Percentiles rank a stretch among this genome's conserved stretches.
Evolutionary conservation across 2,888 invertebrate genomes (phyloP).

Genomic region (Eurois occulta): DNA sequence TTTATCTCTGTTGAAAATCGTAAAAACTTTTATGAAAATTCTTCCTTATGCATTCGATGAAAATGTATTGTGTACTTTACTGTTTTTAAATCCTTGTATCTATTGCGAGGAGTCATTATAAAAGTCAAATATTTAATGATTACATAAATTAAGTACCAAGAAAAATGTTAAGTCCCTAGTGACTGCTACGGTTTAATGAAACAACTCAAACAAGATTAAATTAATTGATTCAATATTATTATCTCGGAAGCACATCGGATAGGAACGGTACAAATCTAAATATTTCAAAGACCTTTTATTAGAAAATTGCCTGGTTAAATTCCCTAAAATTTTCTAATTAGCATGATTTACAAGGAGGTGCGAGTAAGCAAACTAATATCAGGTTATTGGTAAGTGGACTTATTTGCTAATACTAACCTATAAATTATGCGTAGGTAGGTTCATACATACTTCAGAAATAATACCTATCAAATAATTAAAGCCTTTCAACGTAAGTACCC

Average conservation of each 20-base stretch:
- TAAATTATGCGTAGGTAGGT: not conserved
- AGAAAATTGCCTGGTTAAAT: not conserved
- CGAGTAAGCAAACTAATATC: conserved; percentile 2
- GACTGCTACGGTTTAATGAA: not conserved
- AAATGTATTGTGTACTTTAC: conserved; percentile 12
- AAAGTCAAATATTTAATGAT: not conserved
- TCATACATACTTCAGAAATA: not conserved
- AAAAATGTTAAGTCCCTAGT: not conserved
- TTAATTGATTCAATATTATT: conserved; percentile 9
- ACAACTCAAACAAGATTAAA: not conserved
- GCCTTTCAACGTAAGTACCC: not conserved
- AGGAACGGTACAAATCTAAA: not conserved
- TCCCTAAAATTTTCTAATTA: not conserved
- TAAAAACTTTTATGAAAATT: conserved; percentile 17
- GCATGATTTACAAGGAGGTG: not conserved
- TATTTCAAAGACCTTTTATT: not conserved
- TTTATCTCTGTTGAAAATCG: conserved; percentile 26
- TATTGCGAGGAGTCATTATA: not conserved
- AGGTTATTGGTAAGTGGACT: not conserved
- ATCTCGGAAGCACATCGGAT: not conserved
- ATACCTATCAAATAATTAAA: not conserved
- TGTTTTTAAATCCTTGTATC: not conserved
- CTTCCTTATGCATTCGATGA: conserved; percentile 13
- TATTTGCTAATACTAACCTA: not conserved
- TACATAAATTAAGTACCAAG: not conserved